Conservation (phyloP, 53 echinoderm and acorn worm species). For the Stichopus horrens region DNA sequence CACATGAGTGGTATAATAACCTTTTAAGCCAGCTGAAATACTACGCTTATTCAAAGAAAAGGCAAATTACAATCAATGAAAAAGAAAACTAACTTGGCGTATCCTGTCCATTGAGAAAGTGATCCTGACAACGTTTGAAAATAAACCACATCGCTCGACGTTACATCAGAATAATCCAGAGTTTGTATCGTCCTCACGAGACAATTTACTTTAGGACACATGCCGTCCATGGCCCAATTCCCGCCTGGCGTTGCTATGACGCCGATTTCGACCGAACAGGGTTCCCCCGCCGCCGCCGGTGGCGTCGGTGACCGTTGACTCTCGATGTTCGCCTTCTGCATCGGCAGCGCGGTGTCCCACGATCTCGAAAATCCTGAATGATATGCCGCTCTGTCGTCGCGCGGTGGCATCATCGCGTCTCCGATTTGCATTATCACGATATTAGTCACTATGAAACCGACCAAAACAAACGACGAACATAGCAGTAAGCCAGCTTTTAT, state of each 20-base stretch:
- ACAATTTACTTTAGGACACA: conserved; percentile 5
- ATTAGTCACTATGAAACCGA: background rate
- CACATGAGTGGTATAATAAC: background rate
- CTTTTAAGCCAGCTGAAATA: background rate
- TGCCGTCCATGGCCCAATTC: background rate
- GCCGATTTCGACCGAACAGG: background rate
- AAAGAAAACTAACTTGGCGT: background rate
- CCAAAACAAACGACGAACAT: background rate
- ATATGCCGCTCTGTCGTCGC: background rate
- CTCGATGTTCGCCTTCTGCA: background rate
- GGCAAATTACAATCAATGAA: background rate
- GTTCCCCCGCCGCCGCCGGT: background rate
- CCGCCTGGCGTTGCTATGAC: background rate
- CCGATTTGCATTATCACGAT: background rate
- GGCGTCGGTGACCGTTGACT: background rate
- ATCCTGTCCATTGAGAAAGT: background rate
- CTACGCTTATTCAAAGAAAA: background rate
- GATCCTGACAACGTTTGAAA: background rate
- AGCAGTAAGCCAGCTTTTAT: background rate
- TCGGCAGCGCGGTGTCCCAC: background rate
- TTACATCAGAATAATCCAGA: background rate
- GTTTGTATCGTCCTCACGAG: conserved; percentile 12
- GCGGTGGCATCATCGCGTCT: background rate
- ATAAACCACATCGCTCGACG: conserved; percentile 5
- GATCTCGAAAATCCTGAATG: background rate